Evolutionary conservation across 35 echinoderm and acorn worm species (phyloP), one percentile per base, ranked within the genome.

Genomic region (Chiridota heheva): DNA sequence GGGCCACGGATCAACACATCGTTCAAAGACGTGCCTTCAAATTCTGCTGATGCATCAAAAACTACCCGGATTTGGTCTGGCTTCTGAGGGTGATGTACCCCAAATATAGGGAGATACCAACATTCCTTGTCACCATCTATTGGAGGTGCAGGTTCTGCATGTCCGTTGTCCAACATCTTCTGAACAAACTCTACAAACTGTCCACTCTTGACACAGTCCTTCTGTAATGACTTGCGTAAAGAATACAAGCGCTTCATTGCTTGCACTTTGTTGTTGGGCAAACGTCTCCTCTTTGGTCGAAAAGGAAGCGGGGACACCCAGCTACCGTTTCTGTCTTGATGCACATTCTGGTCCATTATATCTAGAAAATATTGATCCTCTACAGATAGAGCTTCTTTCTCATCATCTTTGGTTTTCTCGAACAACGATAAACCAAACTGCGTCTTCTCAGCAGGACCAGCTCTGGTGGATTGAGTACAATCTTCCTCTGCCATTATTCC

Each of bases 301-400:
- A 62, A 86, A 3, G 83, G 83, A 41, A 86, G 40, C 27, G 83
- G 83, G 20, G 51, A 69, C 24, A 76, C 70, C 83, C 83, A 86
- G 72, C n/a, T 78, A 28, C 39, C 53, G 27, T 1, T 13, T 17
- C 51, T 44, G 44, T 87, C 74, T 7, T 35, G 51, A 55, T 55
- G 20, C 3, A 80, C 44, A 7, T 80, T 34, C 38, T 56, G 37
- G 22, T 87, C 46, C 63, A 87, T 78, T 20, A 79, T 48, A 16
- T 48, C 13, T 4, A 80, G 29, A 43, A 67, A 78, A 22, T 30
- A 28, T 49, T 67, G 37, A 30, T 87, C 74, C 49, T 69, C 74
- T 20, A 78, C 35, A 80, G 85, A 78, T 8, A 29, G 31, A 2
- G 73, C 31, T 32, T 34, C 26, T 37, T 64, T 51, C 43, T 87